Conservation (phyloP, 2,888 invertebrate species). For the Carterocephalus palaemon region DNA sequence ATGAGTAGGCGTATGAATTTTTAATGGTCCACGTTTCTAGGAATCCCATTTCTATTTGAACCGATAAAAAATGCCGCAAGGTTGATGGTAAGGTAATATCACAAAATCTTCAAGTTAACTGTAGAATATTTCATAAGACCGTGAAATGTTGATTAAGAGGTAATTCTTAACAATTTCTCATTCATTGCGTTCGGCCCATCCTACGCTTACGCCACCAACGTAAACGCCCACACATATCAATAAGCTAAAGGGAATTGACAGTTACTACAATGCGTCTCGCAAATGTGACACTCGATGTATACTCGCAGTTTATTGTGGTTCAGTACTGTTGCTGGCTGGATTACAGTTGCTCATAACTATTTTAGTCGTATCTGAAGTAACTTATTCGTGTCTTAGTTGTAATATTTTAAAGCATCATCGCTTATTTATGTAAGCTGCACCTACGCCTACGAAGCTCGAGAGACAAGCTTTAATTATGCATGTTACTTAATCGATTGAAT, state of each 20-base stretch:
- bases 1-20: neutral
- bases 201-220: neutral
- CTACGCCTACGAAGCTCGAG: slow-evolving; percentile 7
- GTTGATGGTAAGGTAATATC: neutral
- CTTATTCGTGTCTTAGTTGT: too few species aligned
- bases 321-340: too few species aligned
- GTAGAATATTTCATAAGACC: slow-evolving; percentile 13
- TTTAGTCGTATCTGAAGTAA: too few species aligned
- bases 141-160: slow-evolving; percentile 21
- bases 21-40: neutral
- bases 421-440: slow-evolving; percentile 10
- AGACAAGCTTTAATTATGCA: slow-evolving; percentile 13
- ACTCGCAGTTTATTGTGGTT: too few species aligned
- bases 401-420: slow-evolving; percentile 5
- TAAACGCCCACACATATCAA: neutral
- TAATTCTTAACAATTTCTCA: slow-evolving; percentile 15
- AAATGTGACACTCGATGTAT: too few species aligned
- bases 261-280: neutral
- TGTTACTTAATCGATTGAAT: slow-evolving; percentile 21
- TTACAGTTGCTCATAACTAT: too few species aligned
- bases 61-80: slow-evolving; percentile 13
- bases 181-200: slow-evolving; percentile 9
- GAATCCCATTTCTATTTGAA: neutral
- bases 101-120: slow-evolving; percentile 14
- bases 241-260: neutral